Base-by-base conservation (phyloP, 2,888 invertebrate genomes). In the Patella pellucida region DNA sequence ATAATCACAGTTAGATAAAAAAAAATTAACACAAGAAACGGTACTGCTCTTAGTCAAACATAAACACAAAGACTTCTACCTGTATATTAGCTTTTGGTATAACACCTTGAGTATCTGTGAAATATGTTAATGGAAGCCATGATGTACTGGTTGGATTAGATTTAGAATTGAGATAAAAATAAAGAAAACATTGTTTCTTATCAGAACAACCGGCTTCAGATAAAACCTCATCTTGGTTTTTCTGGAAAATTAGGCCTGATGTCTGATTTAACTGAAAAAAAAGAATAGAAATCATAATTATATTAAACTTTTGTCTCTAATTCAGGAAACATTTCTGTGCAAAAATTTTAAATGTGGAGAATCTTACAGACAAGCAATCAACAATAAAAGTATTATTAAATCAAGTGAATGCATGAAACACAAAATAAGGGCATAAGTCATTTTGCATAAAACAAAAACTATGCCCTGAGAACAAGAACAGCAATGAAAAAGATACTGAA, bases 121-220 rank as follows among this genome's bases (percentile, higher is more conserved):
- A 86, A 69, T 86, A 81, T 0, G 84, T 78, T 14, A 89, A 84
- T 14, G 85, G 79, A 14, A 87, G 78, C 81, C 85, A 85, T 72
- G 85, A 86, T 12, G 78, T 74, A 74, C 83, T 78, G 9, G 62
- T 52, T 31, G 73, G 73, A 72, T 84, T 83, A 62, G 19, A 19
- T 62, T 14, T 62, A 72, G 82, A 81, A 11, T 85, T 83, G 9
- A 84, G 74, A 72, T 82, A 83, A 72, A 86, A 80, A 71, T 76
- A 82, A n/a, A 88, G 75, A 73, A 88, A 84, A 72, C 88, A 88
- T 62, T 78, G 76, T 23, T 81, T 74, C 15, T 68, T 72, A n/a
- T 78, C 68, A 9, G 81, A 74, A 76, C 88, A 87, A 12, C 82
- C 82, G 2, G 84, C 82, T 50, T 81, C 76, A 1, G 51, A 68